These are phyloP conservation scores for Tamias sibiricus DNA, from an alignment of 2,113 vertebrate genomes.

Conservation along the genomic window DNA sequence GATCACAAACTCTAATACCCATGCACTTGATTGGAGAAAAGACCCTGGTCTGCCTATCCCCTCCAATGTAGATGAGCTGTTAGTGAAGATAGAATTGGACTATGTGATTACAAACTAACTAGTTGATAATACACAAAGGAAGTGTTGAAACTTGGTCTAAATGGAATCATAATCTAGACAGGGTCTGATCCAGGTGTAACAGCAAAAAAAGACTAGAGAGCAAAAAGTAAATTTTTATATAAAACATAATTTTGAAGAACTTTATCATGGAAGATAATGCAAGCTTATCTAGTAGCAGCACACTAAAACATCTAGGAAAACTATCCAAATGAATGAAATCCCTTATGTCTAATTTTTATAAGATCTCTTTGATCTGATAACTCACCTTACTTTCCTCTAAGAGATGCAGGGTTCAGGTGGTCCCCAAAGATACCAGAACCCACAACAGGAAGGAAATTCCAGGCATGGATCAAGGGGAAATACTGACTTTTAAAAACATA, in stretches of 20 bases:
- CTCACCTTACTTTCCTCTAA: conserved; percentile 49
- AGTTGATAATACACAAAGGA: not conserved
- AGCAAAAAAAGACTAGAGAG: too few species aligned
- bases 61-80: not conserved
- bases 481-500: conserved; percentile 67
- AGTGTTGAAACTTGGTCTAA: conserved; percentile 43
- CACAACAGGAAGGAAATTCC: conserved; percentile 67
- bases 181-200: not conserved
- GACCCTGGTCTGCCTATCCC: not conserved
- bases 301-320: conserved; percentile 5
- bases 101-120: not conserved
- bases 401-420: conserved; percentile 49
- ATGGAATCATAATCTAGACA: not conserved
- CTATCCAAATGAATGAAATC: conserved; percentile 13
- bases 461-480: conserved; percentile 56
- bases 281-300: conserved; percentile 8
- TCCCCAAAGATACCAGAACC: conserved; percentile 64
- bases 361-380: conserved; percentile 66
- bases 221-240: conserved; percentile 39
- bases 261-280: not conserved
- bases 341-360: conserved; percentile 20
- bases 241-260: conserved; percentile 24
- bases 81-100: not conserved
- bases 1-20: not conserved
- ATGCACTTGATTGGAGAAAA: not conserved